These are phyloP conservation scores for Hydroisotoma schaefferi DNA, from an alignment of 2,888 invertebrate genomes.

Conservation along the genomic window DNA sequence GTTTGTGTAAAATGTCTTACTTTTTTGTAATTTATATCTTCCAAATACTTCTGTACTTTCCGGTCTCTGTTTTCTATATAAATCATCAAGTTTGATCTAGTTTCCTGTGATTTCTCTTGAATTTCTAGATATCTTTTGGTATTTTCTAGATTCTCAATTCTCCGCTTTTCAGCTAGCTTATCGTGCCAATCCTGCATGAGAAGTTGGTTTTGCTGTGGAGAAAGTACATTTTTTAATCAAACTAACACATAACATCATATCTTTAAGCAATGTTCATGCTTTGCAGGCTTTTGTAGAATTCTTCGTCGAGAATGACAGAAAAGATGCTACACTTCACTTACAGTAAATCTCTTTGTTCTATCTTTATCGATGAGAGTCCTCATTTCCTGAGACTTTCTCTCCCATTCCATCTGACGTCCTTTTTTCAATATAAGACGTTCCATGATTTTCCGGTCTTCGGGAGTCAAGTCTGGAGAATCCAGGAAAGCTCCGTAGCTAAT, in stretches of 20 bases:
- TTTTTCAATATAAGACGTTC: slow-evolving; percentile 45
- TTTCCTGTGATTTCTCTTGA: slow-evolving; percentile 49
- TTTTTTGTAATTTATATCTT: slow-evolving; percentile 50
- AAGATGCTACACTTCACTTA: slow-evolving; percentile 17
- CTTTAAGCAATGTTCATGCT: too few relatives aligned
- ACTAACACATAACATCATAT: too few relatives aligned
- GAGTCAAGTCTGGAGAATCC: slow-evolving; percentile 27
- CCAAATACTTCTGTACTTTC: slow-evolving; percentile 48
- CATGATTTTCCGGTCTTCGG: slow-evolving; percentile 46
- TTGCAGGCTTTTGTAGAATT: neutral
- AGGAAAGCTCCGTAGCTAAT: slow-evolving; percentile 43
- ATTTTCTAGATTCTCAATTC: slow-evolving; percentile 49
- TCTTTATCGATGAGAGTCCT: slow-evolving; percentile 41
- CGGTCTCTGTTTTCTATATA: slow-evolving; percentile 50
- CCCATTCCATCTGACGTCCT: slow-evolving; percentile 46
- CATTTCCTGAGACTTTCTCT: slow-evolving; percentile 40
- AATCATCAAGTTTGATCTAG: slow-evolving; percentile 49
- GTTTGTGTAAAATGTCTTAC: slow-evolving; percentile 27
- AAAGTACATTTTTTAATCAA: too few relatives aligned
- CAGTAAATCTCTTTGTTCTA: slow-evolving; percentile 31
- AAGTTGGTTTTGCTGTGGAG: slow-evolving; percentile 46
- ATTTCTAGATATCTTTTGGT: slow-evolving; percentile 49
- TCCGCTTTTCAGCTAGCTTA: slow-evolving; percentile 49
- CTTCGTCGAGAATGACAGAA: neutral
- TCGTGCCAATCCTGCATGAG: slow-evolving; percentile 50